These are phyloP conservation scores for Pseudolycoriella hygida DNA, from an alignment of 2,888 invertebrate genomes.

Conservation along the genomic window DNA sequence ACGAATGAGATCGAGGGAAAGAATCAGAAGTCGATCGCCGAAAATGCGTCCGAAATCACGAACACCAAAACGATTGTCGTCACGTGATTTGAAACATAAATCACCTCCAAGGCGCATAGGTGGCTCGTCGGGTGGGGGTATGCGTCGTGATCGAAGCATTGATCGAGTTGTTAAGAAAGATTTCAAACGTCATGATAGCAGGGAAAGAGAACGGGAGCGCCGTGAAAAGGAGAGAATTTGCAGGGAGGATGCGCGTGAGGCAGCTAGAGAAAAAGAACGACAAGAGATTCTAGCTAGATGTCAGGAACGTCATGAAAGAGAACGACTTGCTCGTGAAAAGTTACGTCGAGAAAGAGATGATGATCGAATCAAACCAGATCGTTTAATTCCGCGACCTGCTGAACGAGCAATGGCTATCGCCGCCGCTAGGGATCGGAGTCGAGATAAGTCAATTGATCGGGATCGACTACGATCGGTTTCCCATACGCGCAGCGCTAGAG, in stretches of 20 bases:
- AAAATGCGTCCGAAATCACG: conserved; percentile 14
- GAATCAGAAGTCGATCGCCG: conserved; percentile 29
- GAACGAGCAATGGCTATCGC: conserved; percentile 43
- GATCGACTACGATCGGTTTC: conserved; percentile 8
- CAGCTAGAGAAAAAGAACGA: conserved; percentile 40
- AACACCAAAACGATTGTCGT: conserved; percentile 31
- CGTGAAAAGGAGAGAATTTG: conserved; percentile 17
- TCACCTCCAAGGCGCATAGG: conserved; percentile 24
- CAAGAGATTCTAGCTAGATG: conserved; percentile 49
- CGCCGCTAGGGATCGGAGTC: conserved; percentile 27
- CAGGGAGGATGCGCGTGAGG: conserved; percentile 28
- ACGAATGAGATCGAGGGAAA: conserved; percentile 30
- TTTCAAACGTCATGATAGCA: conserved; percentile 17
- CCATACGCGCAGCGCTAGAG: conserved; percentile 8
- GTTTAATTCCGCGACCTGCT: conserved; percentile 42
- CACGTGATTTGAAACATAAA: conserved; percentile 30
- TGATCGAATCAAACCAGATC: conserved; percentile 34
- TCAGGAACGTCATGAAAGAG: conserved; percentile 32
- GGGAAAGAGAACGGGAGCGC: conserved; percentile 37
- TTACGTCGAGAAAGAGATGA: conserved; percentile 28
- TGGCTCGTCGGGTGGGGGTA: conserved; percentile 17
- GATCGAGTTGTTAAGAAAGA: conserved; percentile 11
- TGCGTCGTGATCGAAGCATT: conserved; percentile 21
- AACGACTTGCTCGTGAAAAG: conserved; percentile 26
- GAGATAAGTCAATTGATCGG: conserved; percentile 16